phyloP scores from a whole-genome alignment of 2,888 invertebrate genomes.

The Pycnomerus fuliginosus region DNA sequence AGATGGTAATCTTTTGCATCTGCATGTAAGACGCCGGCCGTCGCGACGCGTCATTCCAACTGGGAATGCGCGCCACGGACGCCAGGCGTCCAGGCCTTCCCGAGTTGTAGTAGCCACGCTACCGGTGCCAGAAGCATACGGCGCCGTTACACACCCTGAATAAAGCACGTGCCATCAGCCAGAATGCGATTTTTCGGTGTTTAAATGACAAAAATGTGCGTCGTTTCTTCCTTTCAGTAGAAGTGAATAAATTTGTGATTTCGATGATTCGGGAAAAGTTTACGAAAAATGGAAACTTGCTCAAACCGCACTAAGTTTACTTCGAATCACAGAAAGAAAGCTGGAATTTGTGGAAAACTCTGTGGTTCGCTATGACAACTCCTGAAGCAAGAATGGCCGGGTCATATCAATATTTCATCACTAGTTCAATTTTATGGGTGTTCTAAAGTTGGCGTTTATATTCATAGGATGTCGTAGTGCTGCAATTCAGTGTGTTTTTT shows the following conservation, averaged over 20 bases:
- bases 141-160: slow-evolving; percentile 24
- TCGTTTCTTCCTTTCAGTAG: not conserved
- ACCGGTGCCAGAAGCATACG: slow-evolving; percentile 32
- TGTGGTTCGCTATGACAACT: slow-evolving; percentile 10
- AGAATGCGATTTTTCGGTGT: not conserved
- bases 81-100: slow-evolving; percentile 30
- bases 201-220: not conserved
- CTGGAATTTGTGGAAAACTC: slow-evolving; percentile 2
- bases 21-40: slow-evolving; percentile 35
- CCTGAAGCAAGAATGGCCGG: slow-evolving; percentile 15
- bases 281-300: slow-evolving; percentile 20
- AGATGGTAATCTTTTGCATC: slow-evolving; percentile 36
- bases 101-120: slow-evolving; percentile 39
- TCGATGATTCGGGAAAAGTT: not conserved
- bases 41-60: slow-evolving; percentile 21
- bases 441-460: slow-evolving; percentile 22
- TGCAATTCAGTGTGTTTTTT: slow-evolving; percentile 17
- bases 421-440: slow-evolving; percentile 26
- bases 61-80: slow-evolving; percentile 24
- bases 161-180: slow-evolving; percentile 24
- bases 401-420: slow-evolving; percentile 23
- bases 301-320: slow-evolving; percentile 21
- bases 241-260: slow-evolving; percentile 2
- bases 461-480: slow-evolving; percentile 24
- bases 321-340: slow-evolving; percentile 29